A percentile compares a stretch with the other conserved stretches of the same genome.
phyloP scores from a whole-genome alignment of 2,113 vertebrate genomes.

The Cranoglanis bouderius region DNA sequence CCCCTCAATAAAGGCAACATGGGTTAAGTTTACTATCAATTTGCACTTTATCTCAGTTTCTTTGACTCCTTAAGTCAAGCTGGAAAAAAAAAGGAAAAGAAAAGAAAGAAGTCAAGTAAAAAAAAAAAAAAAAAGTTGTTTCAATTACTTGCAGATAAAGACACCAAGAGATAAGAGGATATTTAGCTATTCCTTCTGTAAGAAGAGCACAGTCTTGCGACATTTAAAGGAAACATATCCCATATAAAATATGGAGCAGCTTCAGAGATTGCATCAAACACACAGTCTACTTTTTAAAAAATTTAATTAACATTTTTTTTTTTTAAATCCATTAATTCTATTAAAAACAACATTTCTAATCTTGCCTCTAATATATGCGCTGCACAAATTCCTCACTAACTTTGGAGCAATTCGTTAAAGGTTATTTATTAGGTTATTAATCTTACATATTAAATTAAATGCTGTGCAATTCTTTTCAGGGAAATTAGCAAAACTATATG shows the following conservation, averaged over 20 bases:
- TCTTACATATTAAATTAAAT: not conserved
- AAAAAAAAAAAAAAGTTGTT: not conserved
- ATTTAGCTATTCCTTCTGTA: not conserved
- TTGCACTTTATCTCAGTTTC: slow-evolving; percentile 59
- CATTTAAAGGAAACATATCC: not conserved
- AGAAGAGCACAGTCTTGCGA: not conserved
- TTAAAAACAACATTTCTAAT: not conserved
- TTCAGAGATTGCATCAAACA: slow-evolving; percentile 57
- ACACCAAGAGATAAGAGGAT: not conserved
- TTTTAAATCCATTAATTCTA: not conserved
- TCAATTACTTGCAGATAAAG: not conserved
- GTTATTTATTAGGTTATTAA: not conserved
- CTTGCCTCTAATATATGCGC: too few species aligned
- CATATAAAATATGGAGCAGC: not conserved
- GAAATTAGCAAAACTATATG: not conserved
- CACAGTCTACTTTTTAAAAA: not conserved
- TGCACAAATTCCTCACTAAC: not conserved
- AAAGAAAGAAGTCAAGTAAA: not conserved
- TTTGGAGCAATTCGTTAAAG: not conserved
- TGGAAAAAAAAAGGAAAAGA: not conserved
- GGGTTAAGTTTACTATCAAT: slow-evolving; percentile 66
- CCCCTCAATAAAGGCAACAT: slow-evolving; percentile 78
- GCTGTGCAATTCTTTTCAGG: not conserved
- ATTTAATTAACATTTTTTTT: not conserved
- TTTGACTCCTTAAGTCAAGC: not conserved